phyloP scores from a whole-genome alignment of 92 coral and sea anemone genomes.

The Actinernus sp. region DNA sequence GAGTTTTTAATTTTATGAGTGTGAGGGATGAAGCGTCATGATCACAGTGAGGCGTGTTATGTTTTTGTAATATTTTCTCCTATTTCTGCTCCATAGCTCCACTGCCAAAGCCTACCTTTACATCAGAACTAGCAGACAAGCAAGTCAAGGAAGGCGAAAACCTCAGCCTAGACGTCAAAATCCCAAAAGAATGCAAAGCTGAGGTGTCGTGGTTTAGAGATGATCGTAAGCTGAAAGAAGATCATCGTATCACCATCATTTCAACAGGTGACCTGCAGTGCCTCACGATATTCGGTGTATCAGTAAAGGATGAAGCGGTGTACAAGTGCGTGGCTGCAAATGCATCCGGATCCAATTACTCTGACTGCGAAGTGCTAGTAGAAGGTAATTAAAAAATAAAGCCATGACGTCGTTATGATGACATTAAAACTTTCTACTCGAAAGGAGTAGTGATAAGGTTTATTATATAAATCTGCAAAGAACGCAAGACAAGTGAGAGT shows the following conservation, averaged over 20 bases:
- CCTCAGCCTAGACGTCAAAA: slow-evolving; percentile 88
- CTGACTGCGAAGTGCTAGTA: slow-evolving; percentile 86
- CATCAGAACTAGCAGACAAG: slow-evolving; percentile 78
- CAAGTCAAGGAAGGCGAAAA: slow-evolving; percentile 88
- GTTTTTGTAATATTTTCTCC: too few relatives aligned
- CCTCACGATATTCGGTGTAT: slow-evolving; percentile 82
- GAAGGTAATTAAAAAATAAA: slow-evolving; percentile 76
- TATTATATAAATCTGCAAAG: too few relatives aligned
- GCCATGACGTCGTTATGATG: too few relatives aligned
- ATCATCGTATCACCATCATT: slow-evolving; percentile 88
- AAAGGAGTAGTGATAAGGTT: too few relatives aligned
- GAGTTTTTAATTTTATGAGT: too few relatives aligned
- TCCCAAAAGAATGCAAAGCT: slow-evolving; percentile 75
- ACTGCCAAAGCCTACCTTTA: slow-evolving; percentile 57
- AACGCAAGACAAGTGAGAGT: too few relatives aligned
- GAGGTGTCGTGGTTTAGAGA: slow-evolving; percentile 96
- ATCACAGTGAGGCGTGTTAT: too few relatives aligned
- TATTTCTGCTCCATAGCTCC: slow-evolving; percentile 16
- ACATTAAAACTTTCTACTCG: too few relatives aligned
- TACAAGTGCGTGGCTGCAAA: slow-evolving; percentile 85
- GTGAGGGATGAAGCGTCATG: too few relatives aligned
- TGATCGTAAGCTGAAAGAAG: slow-evolving; percentile 71
- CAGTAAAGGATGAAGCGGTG: slow-evolving; percentile 91
- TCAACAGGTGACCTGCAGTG: slow-evolving; percentile 85
- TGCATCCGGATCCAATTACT: slow-evolving; percentile 78